A percentile compares a stretch with the other conserved stretches of the same genome.
Conservation (phyloP, 1,140 invertebrate genomes). For the Aphelenchoides avenae region DNA sequence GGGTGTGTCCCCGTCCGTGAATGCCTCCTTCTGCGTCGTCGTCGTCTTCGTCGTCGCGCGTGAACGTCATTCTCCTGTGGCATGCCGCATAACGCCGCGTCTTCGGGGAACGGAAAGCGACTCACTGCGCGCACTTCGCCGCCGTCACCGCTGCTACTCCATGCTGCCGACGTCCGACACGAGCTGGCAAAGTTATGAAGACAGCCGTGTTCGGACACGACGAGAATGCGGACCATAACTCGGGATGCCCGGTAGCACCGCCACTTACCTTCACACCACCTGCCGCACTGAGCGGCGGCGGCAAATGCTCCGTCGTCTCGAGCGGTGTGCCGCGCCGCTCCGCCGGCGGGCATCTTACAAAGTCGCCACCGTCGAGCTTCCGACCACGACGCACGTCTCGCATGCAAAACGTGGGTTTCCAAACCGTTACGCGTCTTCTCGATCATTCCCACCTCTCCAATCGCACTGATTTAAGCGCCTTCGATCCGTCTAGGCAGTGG, state of each 20-base stretch:
- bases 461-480: neutral
- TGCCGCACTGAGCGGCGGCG: conserved; percentile 17
- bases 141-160: too few relatives aligned
- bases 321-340: conserved; percentile 20
- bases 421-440: neutral
- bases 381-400: conserved; percentile 40
- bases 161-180: too few relatives aligned
- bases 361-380: conserved; percentile 2
- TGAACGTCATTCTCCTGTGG: too few relatives aligned
- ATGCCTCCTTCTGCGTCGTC: too few relatives aligned
- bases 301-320: conserved; percentile 19
- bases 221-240: conserved; percentile 33
- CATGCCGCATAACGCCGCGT: too few relatives aligned
- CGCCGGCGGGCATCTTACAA: conserved; percentile 6
- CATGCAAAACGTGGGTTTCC: conserved; percentile 47
- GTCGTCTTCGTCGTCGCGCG: too few relatives aligned
- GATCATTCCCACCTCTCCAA: neutral
- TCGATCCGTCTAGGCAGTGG: neutral
- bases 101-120: too few relatives aligned
- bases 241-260: conserved; percentile 34
- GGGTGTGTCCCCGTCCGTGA: too few relatives aligned
- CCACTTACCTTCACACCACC: conserved; percentile 52
- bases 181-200: too few relatives aligned
- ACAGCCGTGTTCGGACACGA: conserved; percentile 48
- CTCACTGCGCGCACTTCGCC: too few relatives aligned